Percentiles rank a stretch among this genome's conserved stretches.
phyloP scores from a whole-genome alignment of 1,140 invertebrate species.

The Cataglyphis hispanica region DNA sequence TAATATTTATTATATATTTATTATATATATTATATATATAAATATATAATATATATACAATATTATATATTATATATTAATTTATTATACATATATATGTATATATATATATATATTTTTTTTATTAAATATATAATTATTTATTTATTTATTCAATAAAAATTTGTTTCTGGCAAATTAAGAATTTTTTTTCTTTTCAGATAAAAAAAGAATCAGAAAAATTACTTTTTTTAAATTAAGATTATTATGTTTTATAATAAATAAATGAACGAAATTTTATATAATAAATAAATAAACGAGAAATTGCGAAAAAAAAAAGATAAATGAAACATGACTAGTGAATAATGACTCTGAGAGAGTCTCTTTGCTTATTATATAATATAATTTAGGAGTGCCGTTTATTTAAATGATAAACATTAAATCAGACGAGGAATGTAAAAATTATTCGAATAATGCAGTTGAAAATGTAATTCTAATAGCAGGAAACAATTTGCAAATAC shows the following conservation, averaged over 20 bases:
- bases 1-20: not conserved
- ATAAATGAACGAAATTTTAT: too few species aligned
- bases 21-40: not conserved
- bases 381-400: not conserved
- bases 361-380: conserved; percentile 5
- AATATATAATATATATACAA: too few species aligned
- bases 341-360: not conserved
- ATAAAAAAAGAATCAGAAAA: too few species aligned
- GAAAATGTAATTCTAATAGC: conserved; percentile 6
- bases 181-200: not conserved
- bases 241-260: not conserved
- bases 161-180: not conserved
- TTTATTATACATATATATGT: too few species aligned
- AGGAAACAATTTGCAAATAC: not conserved
- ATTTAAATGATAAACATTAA: conserved; percentile 25
- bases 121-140: too few species aligned
- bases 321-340: not conserved
- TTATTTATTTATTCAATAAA: too few species aligned
- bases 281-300: not conserved
- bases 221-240: too few species aligned
- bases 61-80: not conserved
- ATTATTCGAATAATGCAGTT: not conserved
- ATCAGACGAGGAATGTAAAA: not conserved
- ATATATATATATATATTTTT: too few species aligned
- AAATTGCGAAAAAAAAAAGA: not conserved